Conservation (phyloP, 2,888 invertebrate genomes). For the Xylocampa areola region DNA sequence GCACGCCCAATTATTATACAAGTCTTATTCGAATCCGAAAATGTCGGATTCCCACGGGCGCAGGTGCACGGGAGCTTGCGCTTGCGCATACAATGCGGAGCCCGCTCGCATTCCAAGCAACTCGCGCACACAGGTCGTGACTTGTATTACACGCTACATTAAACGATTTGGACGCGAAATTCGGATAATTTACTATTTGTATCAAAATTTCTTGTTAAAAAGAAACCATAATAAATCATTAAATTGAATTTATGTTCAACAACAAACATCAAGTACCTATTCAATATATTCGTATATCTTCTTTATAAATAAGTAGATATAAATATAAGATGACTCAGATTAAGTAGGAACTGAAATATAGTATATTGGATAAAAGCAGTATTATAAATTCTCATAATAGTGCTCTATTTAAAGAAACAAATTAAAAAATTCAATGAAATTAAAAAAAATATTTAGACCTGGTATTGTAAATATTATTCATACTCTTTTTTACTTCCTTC, state of each 20-base stretch:
- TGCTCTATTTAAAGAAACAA: no score
- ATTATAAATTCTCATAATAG: no score
- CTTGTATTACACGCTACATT: constrained; percentile 62
- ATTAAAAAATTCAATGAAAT: no score
- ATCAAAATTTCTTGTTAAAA: constrained; percentile 10
- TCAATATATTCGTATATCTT: no score
- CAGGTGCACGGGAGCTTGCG: constrained; percentile 66
- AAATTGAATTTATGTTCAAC: no score
- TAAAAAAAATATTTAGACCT: no score
- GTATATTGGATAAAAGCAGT: no score
- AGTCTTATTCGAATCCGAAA: constrained; percentile 56
- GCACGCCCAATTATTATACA: constrained; percentile 47
- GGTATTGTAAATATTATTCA: no score
- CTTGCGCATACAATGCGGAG: constrained; percentile 66
- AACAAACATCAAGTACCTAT: no score
- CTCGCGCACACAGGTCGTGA: constrained; percentile 61
- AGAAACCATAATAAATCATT: neutral
- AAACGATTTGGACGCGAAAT: constrained; percentile 41
- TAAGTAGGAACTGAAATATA: neutral
- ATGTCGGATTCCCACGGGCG: constrained; percentile 73
- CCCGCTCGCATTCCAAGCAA: constrained; percentile 68
- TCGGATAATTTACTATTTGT: constrained; percentile 34
- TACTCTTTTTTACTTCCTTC: neutral
- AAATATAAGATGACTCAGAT: neutral
- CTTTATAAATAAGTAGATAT: no score